Evolutionary conservation across 2,888 invertebrate genomes (phyloP).

Genomic region (Leptarthrus brevirostris): DNA sequence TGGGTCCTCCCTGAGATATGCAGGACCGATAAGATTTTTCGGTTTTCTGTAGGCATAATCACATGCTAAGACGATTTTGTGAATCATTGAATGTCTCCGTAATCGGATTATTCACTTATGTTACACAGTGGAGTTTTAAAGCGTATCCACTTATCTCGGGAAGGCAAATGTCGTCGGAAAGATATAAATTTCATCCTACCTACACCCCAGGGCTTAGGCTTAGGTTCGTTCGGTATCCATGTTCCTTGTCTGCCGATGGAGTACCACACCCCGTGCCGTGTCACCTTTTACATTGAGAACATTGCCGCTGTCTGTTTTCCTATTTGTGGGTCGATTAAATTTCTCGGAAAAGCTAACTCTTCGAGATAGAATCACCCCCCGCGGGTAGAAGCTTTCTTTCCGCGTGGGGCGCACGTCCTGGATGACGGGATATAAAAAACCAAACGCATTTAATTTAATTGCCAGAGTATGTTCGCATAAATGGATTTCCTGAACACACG

Average conservation of each 20-base stretch:
- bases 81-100: constrained; percentile 45
- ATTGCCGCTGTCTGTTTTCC: constrained; percentile 38
- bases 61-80: constrained; percentile 50
- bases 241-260: neutral
- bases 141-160: constrained; percentile 30
- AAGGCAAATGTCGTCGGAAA: constrained; percentile 22
- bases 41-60: constrained; percentile 46
- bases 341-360: constrained; percentile 27
- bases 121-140: constrained; percentile 43
- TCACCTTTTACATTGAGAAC: constrained; percentile 10
- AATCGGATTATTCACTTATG: constrained; percentile 51
- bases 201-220: neutral
- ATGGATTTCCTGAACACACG: constrained; percentile 47
- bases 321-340: constrained; percentile 48
- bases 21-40: constrained; percentile 41
- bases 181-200: constrained; percentile 34
- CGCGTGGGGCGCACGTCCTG: neutral
- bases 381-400: constrained; percentile 1
- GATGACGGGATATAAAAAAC: constrained; percentile 40
- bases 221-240: neutral
- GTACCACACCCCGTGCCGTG: constrained; percentile 1
- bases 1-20: constrained; percentile 35
- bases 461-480: constrained; percentile 52
- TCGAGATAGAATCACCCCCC: constrained; percentile 19
- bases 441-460: constrained; percentile 54